Conservation (phyloP, 2,797 vertebrate genomes). For the Otolemur crassicaudatus region DNA sequence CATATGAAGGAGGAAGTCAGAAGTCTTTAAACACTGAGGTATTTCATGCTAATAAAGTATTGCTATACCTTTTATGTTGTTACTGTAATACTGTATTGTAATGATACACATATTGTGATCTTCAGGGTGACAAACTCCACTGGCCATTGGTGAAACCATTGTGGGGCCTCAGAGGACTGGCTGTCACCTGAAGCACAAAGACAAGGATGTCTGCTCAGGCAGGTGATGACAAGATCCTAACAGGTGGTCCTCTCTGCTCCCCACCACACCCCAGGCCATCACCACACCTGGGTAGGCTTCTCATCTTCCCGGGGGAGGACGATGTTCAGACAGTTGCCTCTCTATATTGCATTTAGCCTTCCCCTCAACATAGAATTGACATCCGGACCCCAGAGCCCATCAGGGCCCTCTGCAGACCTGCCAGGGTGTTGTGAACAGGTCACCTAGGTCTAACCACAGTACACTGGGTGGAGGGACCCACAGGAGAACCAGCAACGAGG, state of each 20-base stretch:
- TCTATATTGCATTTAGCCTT: conserved; percentile 14
- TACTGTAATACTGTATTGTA: neutral
- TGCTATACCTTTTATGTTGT: neutral
- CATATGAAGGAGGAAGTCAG: neutral
- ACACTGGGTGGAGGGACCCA: fast-evolving
- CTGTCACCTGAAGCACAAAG: neutral
- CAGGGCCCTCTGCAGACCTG: neutral
- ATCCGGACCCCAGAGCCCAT: conserved; percentile 16
- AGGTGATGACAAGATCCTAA: neutral
- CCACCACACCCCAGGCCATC: neutral
- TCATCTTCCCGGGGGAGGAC: neutral
- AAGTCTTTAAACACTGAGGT: neutral
- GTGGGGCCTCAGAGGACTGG: neutral
- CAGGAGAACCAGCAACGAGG: neutral
- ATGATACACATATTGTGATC: neutral
- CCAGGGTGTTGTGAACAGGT: neutral
- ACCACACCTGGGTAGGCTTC: fast-evolving
- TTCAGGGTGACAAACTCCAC: neutral
- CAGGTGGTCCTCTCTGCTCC: fast-evolving
- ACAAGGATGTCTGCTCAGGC: neutral
- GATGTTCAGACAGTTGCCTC: conserved; percentile 34
- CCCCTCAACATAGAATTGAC: neutral
- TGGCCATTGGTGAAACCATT: neutral
- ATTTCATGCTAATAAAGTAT: neutral
- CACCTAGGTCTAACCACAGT: neutral